Base-by-base conservation (phyloP, 2,888 invertebrate genomes). In the Encarsia formosa region DNA sequence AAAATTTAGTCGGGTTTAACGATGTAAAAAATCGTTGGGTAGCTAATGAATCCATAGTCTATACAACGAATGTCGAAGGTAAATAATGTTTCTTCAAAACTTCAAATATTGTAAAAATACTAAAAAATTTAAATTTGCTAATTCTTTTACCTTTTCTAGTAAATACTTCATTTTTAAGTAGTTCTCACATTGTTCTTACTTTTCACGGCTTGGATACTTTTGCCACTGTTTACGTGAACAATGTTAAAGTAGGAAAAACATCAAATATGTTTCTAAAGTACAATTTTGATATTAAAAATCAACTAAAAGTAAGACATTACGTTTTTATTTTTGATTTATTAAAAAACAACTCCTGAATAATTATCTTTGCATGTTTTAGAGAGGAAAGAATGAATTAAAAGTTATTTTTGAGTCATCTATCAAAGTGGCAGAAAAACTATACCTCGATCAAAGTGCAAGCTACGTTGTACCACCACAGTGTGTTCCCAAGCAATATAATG, bases 181-280 rank as follows among this genome's bases (percentile, higher is more conserved):
- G 65, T 59, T 66, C 73, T 26, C 72, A 74, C 50, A 64, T 81
- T 11, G 69, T 78, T 59, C 68, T 96, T 49, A 83, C 88, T 5
- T 84, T 91, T 52, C 82, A 92, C 63, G 96, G 96, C 2, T 71
- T 97, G 39, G 96, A 97, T 70, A 94, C 95, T 0, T 80, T 90
- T 52, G 80, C 91, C 3, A 79, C 75, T n/a, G 77, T 96, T 37
- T 78, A 75, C 61, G 56, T 97, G 11, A 97, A 97, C 73, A 80
- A 78, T 13, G 63, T 77, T 19, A 66, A 76, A 0, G 68, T 93
- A 32, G 89, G 86, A 1, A 68, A 69, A 24, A 81, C 86, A 0
- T 77, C 84, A 59, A 94, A 95, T 70, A 94, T 94, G 94, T 95
- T 95, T 71, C 77, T 87, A 5, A 79, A 84, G 67, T 90, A 92